Conservation (phyloP, 2,797 vertebrate genomes). For the Zalophus californianus region DNA sequence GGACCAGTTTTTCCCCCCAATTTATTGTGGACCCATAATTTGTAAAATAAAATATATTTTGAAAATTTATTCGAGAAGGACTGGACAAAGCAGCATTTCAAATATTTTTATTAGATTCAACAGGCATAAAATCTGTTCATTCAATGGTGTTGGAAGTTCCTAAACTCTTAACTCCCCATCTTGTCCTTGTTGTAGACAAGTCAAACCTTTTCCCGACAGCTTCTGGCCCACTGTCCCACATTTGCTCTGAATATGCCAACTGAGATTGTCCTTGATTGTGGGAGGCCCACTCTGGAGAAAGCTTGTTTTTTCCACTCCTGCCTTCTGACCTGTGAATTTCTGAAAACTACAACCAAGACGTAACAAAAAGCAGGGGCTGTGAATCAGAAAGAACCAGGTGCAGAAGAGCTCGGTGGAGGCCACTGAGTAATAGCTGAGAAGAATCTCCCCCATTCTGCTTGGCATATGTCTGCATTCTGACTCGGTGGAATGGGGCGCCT, state of each 20-base stretch:
- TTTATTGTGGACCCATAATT: not conserved
- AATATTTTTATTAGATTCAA: not conserved
- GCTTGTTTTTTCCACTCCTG: not conserved
- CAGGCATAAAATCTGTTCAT: not conserved
- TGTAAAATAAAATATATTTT: not conserved
- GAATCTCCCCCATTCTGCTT: not conserved
- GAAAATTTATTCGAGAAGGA: not conserved
- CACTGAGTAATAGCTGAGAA: not conserved
- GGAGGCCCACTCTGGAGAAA: not conserved
- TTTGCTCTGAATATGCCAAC: not conserved
- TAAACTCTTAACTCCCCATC: not conserved
- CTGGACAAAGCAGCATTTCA: not conserved
- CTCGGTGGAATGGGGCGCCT: rapidly evolving
- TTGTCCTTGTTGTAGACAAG: not conserved
- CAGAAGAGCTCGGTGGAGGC: not conserved
- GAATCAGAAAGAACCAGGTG: not conserved
- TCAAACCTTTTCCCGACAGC: not conserved
- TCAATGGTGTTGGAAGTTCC: not conserved
- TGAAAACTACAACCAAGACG: not conserved
- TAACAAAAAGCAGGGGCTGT: not conserved
- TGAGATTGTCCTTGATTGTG: not conserved
- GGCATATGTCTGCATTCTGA: rapidly evolving
- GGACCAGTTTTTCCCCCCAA: not conserved
- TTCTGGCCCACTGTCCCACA: not conserved
- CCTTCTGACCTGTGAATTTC: conserved; percentile 2